Base-by-base conservation (phyloP, 2,888 invertebrate genomes). In the Campoletis raptor region DNA sequence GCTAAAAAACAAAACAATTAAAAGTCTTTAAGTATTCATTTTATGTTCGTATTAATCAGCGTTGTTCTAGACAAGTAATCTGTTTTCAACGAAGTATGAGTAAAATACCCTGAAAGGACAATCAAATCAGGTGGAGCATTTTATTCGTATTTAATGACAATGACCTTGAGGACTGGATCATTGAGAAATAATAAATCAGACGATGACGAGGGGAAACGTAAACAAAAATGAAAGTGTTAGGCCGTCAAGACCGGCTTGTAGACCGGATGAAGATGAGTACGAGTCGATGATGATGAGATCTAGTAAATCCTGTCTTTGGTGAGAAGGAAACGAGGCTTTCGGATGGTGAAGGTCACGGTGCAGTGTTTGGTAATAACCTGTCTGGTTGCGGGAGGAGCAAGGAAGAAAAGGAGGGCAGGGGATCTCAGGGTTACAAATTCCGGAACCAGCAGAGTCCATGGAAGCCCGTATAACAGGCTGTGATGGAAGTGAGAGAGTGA, bases 381-480 rank as follows among this genome's bases (percentile, higher is more conserved):
- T 86, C 79, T 36, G 73, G n/a, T n/a, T 73, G 36, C 18, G 8
- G 24, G 15, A 61, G 37, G 24, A 42, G 30, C 8, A 30, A 45
- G 48, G 18, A 42, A 45, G 66, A 30, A 15, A 18, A 61, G 21
- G 30, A 36, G 30, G n/a, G 64, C 30, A n/a, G 45, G 18, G 40
- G 52, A 37, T 21, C 15, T 0, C 52, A 24, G 21, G n/a, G 12
- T 45, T 37, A 54, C 67, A 78, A 67, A 78, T 67, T 74, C 70
- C 72, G 85, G 81, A 74, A 83, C 70, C 77, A 64, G 79, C 30
- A 30, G 30, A 72, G 85, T 86, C 83, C 86, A 79, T 88, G 84
- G 81, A 77, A 89, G 88, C 54, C 52, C 52, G 36, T 67, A 52
- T 45, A 66, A 77, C 64, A 67, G 77, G 45, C 66, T 67, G 67